A percentile compares a stretch with the other conserved stretches of the same genome.
Evolutionary conservation across 2,113 vertebrate genomes (phyloP).

Genomic region (Xiphorhynchus elegans): DNA sequence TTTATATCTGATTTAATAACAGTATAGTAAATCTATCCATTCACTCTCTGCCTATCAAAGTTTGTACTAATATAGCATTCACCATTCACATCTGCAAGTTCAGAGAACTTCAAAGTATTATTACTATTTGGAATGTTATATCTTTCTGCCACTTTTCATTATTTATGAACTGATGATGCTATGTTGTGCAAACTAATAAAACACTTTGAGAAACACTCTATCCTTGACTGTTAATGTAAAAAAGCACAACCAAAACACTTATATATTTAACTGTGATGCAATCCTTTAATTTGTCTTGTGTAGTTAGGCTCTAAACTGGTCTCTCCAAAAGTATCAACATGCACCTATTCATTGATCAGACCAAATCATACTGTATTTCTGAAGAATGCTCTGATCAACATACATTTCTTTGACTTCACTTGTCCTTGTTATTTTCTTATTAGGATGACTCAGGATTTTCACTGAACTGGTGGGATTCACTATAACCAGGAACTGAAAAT

Average conservation of each 20-base stretch:
- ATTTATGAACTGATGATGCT: not conserved
- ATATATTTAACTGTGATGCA: not conserved
- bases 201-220: not conserved
- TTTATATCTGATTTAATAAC: conserved; percentile 19
- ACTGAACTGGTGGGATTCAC: not conserved
- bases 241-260: not conserved
- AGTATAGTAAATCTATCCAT: not conserved
- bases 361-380: not conserved
- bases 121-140: not conserved
- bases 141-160: not conserved
- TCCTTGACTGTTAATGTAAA: not conserved
- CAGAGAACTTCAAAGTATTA: not conserved
- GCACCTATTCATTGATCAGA: not conserved
- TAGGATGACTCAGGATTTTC: not conserved
- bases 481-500: not conserved
- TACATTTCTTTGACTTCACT: not conserved
- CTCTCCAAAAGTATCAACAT: not conserved
- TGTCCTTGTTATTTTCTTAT: not conserved
- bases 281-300: not conserved
- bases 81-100: not conserved
- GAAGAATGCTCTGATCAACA: not conserved
- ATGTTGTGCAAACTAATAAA: not conserved
- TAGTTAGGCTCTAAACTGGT: not conserved
- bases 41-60: not conserved
- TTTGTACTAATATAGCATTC: not conserved